Evolutionary conservation across 2,888 invertebrate species (phyloP).

Genomic region (Pterostichus madidus): DNA sequence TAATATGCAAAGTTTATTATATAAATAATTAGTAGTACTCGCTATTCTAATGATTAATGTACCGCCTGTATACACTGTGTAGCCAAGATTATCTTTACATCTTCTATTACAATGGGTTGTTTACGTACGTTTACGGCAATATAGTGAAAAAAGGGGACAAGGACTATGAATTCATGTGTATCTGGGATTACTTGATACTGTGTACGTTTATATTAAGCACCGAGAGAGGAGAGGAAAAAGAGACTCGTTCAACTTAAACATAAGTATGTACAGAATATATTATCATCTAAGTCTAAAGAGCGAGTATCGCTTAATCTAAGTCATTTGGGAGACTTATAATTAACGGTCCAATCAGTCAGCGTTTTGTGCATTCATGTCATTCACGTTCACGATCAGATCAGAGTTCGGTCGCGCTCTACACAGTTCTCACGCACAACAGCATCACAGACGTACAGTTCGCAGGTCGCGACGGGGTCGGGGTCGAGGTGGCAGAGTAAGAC

Average conservation of each 20-base stretch:
- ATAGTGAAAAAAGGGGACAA: slow-evolving; percentile 36
- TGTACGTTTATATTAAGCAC: slow-evolving; percentile 61
- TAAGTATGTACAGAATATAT: slow-evolving; percentile 61
- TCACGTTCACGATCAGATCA: not conserved
- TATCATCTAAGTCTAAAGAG: slow-evolving; percentile 53
- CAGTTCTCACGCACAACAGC: slow-evolving; percentile 8
- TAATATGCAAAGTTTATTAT: slow-evolving; percentile 68
- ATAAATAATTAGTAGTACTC: slow-evolving; percentile 71
- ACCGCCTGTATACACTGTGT: slow-evolving; percentile 69
- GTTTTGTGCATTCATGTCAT: slow-evolving; percentile 59
- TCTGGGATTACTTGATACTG: slow-evolving; percentile 43
- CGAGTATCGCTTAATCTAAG: slow-evolving; percentile 64
- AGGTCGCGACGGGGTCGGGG: slow-evolving; percentile 4
- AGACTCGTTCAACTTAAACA: slow-evolving; percentile 60
- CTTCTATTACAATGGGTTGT: slow-evolving; percentile 62
- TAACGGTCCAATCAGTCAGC: slow-evolving; percentile 57
- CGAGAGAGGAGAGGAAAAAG: slow-evolving; percentile 61
- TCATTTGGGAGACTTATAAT: slow-evolving; percentile 63
- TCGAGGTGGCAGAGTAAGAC: slow-evolving; percentile 24
- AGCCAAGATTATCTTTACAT: slow-evolving; percentile 67
- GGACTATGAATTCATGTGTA: slow-evolving; percentile 29
- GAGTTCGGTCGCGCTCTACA: slow-evolving; percentile 15
- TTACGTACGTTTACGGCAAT: slow-evolving; percentile 57
- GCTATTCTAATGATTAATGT: slow-evolving; percentile 78
- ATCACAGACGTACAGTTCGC: slow-evolving; percentile 48